Evolutionary conservation across 1,140 invertebrate genomes (phyloP), one percentile per base, ranked within the genome.

Genomic region (Cydia amplana): DNA sequence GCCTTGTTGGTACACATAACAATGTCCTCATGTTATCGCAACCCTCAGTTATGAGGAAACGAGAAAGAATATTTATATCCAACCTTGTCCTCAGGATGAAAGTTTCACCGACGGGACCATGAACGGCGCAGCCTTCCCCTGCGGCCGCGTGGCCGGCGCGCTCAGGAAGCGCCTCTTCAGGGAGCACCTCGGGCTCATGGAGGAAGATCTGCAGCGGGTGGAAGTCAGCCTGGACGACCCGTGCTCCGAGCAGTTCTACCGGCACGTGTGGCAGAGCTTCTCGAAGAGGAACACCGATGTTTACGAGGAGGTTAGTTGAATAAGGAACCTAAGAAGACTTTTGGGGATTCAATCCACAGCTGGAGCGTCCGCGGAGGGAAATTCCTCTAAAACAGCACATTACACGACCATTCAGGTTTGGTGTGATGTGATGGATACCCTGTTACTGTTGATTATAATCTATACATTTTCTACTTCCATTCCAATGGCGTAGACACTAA

Each of bases 91-190:
- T 32, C 80, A 96, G 95, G 98, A 99, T 91, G 95, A 96, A 87
- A 95, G 96, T 79, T 98, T 97, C 88, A 95, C 95, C 32, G 94
- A 96, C 73, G 95, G 96, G 7, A 87, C 92, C 32, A 98, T 98
- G 96, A 96, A 98, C 90, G 96, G 96, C 0, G 93, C 95, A 72
- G 91, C 95, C 12, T 97, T 96, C 93, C 94, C 95, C 67, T 96
- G 95, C 80, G 98, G 98, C 3, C 95, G 95, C 80, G 98, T 97
- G 92, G 97, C 97, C 0, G 96, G 97, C 0, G 95, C 95, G 4
- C 93, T 99, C 20, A 93, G 98, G 72, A 96, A 96, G 85, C 95
- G 96, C 60, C 89, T 99, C 23, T 99, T 99, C 89, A 94, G 96
- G 78, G 98, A 99, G 91, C 98, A 99, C 93, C 94, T 99, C 40